Conservation (phyloP, 1,140 invertebrate species). For the Centruroides vittatus region DNA sequence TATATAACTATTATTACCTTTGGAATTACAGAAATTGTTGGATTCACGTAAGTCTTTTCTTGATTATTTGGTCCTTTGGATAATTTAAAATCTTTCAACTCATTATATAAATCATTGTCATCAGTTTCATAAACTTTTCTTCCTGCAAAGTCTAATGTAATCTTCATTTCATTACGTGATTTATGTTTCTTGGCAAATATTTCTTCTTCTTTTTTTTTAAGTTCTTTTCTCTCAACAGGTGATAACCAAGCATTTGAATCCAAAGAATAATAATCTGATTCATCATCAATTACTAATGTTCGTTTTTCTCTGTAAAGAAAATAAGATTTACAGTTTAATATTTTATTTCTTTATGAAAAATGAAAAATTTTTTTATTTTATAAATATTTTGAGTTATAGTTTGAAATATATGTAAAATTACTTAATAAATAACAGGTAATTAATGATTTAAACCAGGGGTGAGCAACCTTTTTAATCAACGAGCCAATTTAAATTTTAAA, state of each 20-base stretch:
- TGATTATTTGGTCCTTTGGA: constrained; percentile 28
- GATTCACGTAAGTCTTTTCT: constrained; percentile 20
- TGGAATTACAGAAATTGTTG: too few relatives aligned
- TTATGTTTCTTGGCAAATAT: constrained; percentile 50
- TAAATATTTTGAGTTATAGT: too few relatives aligned
- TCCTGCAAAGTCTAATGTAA: constrained; percentile 71
- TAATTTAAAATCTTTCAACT: too few relatives aligned
- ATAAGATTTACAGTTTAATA: neutral
- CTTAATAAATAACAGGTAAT: too few relatives aligned
- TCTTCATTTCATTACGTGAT: constrained; percentile 45
- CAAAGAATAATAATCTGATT: constrained; percentile 79
- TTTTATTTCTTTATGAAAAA: too few relatives aligned
- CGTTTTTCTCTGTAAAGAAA: constrained; percentile 47
- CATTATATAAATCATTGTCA: neutral
- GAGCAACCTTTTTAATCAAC: too few relatives aligned
- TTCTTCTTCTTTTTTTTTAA: constrained; percentile 55
- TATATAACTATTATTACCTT: too few relatives aligned
- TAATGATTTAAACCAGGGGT: too few relatives aligned
- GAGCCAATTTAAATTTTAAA: too few relatives aligned
- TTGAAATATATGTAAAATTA: too few relatives aligned
- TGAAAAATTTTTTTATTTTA: too few relatives aligned
- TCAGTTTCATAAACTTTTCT: constrained; percentile 19
- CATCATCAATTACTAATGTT: constrained; percentile 86
- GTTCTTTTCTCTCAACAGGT: constrained; percentile 49
- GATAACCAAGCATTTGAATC: constrained; percentile 63